phyloP scores from a whole-genome alignment of 2,797 vertebrate species.

The Bradypus variegatus region DNA sequence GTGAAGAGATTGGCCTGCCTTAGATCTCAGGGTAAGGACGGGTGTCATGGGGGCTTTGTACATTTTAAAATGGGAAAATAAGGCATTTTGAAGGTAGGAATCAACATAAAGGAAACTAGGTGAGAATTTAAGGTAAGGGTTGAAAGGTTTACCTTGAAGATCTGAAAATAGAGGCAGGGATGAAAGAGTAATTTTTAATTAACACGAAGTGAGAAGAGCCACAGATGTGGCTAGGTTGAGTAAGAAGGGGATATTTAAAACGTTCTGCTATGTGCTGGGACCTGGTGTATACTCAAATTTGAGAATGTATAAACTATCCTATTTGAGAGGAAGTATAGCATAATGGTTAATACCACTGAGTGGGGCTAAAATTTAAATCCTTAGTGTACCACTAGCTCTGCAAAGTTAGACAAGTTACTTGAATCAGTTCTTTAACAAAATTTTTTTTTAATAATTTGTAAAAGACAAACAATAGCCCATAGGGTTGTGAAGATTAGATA shows the following conservation, averaged over 20 bases:
- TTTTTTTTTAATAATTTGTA: neutral
- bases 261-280: neutral
- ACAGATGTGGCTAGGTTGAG: neutral
- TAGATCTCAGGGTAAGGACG: neutral
- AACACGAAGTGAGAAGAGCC: neutral
- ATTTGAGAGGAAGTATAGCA: neutral
- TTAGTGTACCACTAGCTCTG: neutral
- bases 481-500: neutral
- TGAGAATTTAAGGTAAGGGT: neutral
- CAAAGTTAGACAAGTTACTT: neutral
- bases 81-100: neutral
- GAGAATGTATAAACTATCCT: neutral
- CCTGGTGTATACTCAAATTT: neutral
- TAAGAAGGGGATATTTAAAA: neutral
- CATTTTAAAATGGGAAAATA: neutral
- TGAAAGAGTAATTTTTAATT: neutral
- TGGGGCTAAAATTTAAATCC: neutral
- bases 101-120: neutral
- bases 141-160: neutral
- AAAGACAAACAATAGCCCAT: neutral
- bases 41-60: neutral
- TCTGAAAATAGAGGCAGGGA: neutral
- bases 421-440: neutral
- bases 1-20: neutral
- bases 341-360: neutral